A percentile compares a stretch with the other conserved stretches of the same genome.
phyloP scores from a whole-genome alignment of 2,113 vertebrate genomes.

The Heptranchias perlo region DNA sequence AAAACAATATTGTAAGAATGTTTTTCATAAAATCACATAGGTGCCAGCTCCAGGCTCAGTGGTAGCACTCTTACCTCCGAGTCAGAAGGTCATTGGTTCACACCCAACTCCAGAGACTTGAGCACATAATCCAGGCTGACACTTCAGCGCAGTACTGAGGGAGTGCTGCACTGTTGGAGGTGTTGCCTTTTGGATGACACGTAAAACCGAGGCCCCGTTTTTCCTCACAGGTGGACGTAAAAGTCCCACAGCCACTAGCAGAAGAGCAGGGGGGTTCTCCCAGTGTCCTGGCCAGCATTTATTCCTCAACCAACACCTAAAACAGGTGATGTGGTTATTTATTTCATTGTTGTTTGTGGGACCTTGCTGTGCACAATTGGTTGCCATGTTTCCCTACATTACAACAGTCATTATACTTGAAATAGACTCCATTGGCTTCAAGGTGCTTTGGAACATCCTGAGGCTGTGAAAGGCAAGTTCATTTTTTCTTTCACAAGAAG shows the following conservation, averaged over 20 bases:
- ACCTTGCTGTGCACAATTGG: not conserved
- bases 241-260: not conserved
- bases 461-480: not conserved
- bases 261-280: not conserved
- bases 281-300: not conserved
- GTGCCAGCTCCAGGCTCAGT: not conserved
- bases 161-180: not conserved
- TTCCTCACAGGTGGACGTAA: not conserved
- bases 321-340: not conserved
- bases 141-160: not conserved
- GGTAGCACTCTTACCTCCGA: not conserved
- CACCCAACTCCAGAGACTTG: not conserved
- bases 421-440: not conserved
- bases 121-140: not conserved
- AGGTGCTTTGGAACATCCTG: not conserved
- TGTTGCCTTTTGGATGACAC: not conserved
- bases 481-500: not conserved
- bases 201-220: not conserved
- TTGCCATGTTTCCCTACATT: not conserved
- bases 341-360: not conserved
- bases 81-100: not conserved
- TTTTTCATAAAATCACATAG: not conserved
- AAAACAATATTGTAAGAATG: not conserved
- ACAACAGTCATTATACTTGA: not conserved
- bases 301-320: not conserved